Base-by-base conservation (phyloP, 2,888 invertebrate genomes). In the Nipponacmea schrenckii region DNA sequence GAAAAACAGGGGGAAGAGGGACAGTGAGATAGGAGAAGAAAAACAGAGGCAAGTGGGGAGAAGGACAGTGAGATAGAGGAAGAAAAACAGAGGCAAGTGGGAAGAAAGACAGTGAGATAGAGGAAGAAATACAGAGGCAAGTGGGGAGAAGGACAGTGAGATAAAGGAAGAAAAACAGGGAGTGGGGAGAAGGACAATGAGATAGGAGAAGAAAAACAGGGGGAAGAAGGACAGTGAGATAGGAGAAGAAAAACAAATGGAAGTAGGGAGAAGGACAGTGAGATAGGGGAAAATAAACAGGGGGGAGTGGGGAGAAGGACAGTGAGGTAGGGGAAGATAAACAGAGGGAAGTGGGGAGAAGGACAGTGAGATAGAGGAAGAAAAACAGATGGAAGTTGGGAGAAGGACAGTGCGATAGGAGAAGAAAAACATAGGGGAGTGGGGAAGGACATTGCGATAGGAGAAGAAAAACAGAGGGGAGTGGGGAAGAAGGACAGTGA, bases 301-400 rank as follows among this genome's bases (percentile, higher is more conserved):
- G 39, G 15, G 44, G 24, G 64, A 70, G 66, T n/a, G n/a, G n/a
- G 45, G 66, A 66, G 20, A 24, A 48, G 26, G 45, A 20, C 46
- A 66, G 66, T 44, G 65, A 65, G 65, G 39, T 39, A 44, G 44
- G 39, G 65, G 45, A 39, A 15, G 65, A 65, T 39, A 44, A 45
- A 44, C 44, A 44, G 65, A 46, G 67, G 12, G 46, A 48, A 27
- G 50, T 24, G 50, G 45, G 26, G 66, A 66, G 48, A 48, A 27
- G 50, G 48, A 48, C 48, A 46, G 67, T 26, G 46, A 67, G 67
- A 67, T 26, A 67, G 67, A 67, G 67, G 50, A 50, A 67, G 67
- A 67, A 50, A n/a, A n/a, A n/a, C n/a, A n/a, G n/a, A n/a, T n/a
- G n/a, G n/a, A n/a, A n/a, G n/a, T n/a, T n/a, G n/a, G n/a, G n/a